A percentile compares a stretch with the other conserved stretches of the same genome.
Conservation (phyloP, 2,888 invertebrate genomes). For the Melanargia galathea region DNA sequence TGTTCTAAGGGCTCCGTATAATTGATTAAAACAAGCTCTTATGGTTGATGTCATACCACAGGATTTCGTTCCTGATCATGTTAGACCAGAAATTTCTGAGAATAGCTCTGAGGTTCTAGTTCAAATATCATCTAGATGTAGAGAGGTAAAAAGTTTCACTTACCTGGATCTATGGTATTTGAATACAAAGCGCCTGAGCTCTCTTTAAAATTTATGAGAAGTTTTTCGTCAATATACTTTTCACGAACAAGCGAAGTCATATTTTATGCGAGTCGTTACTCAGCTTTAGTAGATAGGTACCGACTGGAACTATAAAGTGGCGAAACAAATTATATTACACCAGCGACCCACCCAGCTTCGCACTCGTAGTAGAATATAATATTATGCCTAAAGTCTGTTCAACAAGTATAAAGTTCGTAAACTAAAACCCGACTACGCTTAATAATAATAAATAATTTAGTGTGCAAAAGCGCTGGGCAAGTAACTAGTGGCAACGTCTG, state of each 20-base stretch:
- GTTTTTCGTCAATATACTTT: constrained; percentile 19
- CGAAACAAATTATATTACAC: constrained; percentile 1
- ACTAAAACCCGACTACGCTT: no score
- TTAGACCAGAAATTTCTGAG: neutral
- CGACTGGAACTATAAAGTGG: neutral
- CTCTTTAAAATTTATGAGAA: constrained; percentile 24
- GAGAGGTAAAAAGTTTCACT: constrained; percentile 11
- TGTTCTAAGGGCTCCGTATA: no score
- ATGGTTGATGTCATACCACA: no score
- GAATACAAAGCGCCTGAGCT: constrained; percentile 22
- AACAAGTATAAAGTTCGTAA: no score
- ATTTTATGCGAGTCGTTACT: constrained; percentile 3
- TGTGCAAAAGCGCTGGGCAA: no score
- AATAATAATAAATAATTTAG: no score
- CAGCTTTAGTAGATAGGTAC: neutral
- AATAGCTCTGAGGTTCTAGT: neutral
- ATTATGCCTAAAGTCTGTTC: no score
- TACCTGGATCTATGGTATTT: constrained; percentile 13
- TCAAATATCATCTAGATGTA: constrained; percentile 5
- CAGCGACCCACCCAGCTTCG: no score
- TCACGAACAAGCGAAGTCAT: constrained; percentile 19
- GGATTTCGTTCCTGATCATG: neutral
- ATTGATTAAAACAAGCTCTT: no score
- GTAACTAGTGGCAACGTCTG: no score
- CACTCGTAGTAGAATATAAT: no score